A percentile compares a stretch with the other conserved stretches of the same genome.
These are phyloP conservation scores for Aythya baeri DNA, from an alignment of 2,113 vertebrate species.

Conservation along the genomic window DNA sequence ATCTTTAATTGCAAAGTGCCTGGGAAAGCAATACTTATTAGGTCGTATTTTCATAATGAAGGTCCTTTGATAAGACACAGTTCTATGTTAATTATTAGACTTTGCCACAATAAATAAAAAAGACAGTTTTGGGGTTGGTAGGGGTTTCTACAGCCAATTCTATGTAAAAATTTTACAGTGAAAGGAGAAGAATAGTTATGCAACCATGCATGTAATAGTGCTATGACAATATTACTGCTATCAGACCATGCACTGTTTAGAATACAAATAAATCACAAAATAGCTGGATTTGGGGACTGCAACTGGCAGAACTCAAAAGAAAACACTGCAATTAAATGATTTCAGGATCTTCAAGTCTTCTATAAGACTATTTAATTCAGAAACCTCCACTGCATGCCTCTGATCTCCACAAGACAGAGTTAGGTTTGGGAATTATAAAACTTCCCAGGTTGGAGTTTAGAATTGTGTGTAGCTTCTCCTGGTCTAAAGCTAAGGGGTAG, in stretches of 20 bases:
- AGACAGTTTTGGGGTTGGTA: background rate
- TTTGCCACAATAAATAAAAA: constrained; percentile 46
- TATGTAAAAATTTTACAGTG: background rate
- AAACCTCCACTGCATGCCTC: background rate
- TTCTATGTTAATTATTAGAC: constrained; percentile 36
- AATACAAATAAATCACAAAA: constrained; percentile 9
- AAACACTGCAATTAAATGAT: background rate
- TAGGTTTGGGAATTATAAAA: background rate
- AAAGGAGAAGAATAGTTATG: background rate
- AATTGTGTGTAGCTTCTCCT: background rate
- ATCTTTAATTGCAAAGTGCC: constrained; percentile 65
- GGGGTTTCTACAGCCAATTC: background rate
- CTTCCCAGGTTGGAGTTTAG: background rate
- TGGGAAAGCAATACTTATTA: constrained; percentile 29
- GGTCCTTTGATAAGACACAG: constrained; percentile 33
- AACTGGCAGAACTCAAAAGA: constrained; percentile 1
- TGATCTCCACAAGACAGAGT: background rate
- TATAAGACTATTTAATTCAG: background rate
- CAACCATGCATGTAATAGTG: background rate
- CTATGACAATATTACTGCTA: background rate
- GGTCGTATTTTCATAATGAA: constrained; percentile 69
- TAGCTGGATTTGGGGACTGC: background rate
- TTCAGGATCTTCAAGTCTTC: background rate
- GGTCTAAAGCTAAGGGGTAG: background rate
- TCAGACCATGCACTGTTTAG: background rate